Percentiles rank a stretch among this genome's conserved stretches.
Conservation (phyloP, 2,888 invertebrate genomes). For the Xestobium rufovillosum region DNA sequence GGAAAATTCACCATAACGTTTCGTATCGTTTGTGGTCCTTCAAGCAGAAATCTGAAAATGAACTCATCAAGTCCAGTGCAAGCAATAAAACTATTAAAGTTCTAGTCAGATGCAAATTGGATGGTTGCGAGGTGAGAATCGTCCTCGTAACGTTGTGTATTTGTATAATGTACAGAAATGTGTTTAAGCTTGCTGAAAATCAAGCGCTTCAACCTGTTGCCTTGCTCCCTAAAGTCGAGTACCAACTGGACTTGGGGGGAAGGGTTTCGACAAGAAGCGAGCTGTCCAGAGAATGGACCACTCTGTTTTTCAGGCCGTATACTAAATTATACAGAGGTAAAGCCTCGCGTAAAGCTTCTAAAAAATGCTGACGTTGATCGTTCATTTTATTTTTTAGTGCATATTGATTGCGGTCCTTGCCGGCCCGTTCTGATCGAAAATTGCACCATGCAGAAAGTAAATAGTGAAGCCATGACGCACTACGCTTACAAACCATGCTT, state of each 20-base stretch:
- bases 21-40: slow-evolving; percentile 36
- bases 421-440: slow-evolving; percentile 32
- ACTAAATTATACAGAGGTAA: slow-evolving; percentile 35
- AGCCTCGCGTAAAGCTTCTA: background rate
- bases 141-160: background rate
- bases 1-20: slow-evolving; percentile 30
- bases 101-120: slow-evolving; percentile 33
- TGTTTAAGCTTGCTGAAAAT: slow-evolving; percentile 16
- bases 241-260: slow-evolving; percentile 33
- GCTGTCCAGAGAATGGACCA: slow-evolving; percentile 33
- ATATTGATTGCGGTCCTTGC: slow-evolving; percentile 23
- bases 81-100: slow-evolving; percentile 31
- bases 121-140: slow-evolving; percentile 32
- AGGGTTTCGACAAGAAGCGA: slow-evolving; percentile 31
- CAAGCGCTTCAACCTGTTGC: slow-evolving; percentile 27
- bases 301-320: slow-evolving; percentile 33
- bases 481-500: slow-evolving; percentile 31
- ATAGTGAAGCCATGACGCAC: slow-evolving; percentile 29
- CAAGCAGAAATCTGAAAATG: slow-evolving; percentile 26
- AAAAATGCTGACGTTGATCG: slow-evolving; percentile 4
- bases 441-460: slow-evolving; percentile 32
- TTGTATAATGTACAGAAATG: slow-evolving; percentile 5
- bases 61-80: slow-evolving; percentile 30
- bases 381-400: slow-evolving; percentile 26
- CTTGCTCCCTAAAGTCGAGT: slow-evolving; percentile 35